Conservation (phyloP, 2,888 invertebrate species). For the Ophioninae sp. region DNA sequence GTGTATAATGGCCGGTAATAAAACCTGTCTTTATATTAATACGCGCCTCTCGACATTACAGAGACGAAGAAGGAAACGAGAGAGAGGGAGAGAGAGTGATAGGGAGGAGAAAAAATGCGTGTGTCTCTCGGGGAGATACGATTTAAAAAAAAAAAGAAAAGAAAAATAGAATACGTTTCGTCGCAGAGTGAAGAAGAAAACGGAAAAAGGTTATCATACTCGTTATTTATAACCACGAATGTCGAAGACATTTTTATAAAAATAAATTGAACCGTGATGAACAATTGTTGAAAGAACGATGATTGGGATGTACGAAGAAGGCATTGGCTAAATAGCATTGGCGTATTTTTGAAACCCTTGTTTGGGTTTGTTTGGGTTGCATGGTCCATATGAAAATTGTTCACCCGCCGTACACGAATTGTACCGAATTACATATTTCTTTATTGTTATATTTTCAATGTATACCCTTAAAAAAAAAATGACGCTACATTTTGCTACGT, state of each 20-base stretch:
- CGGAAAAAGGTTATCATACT: slow-evolving; percentile 43
- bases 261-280: slow-evolving; percentile 16
- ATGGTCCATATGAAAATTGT: not conserved
- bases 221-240: slow-evolving; percentile 37
- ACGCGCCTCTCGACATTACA: slow-evolving; percentile 65
- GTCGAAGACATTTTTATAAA: slow-evolving; percentile 22
- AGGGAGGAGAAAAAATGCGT: slow-evolving; percentile 20
- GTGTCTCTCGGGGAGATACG: slow-evolving; percentile 13
- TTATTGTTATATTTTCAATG: no score
- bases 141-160: slow-evolving; percentile 21
- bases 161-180: slow-evolving; percentile 6
- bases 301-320: not conserved
- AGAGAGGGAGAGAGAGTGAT: not conserved
- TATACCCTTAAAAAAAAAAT: no score
- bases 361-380: not conserved
- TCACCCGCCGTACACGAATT: no score
- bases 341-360: not conserved
- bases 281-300: not conserved
- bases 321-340: not conserved
- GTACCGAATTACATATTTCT: no score
- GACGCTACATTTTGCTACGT: no score
- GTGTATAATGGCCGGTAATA: slow-evolving; percentile 65
- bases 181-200: slow-evolving; percentile 16
- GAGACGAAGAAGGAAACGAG: slow-evolving; percentile 41
- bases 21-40: slow-evolving; percentile 67